Base-by-base conservation (phyloP, 2,888 invertebrate species). In the Harpagoxenus sublaevis region DNA sequence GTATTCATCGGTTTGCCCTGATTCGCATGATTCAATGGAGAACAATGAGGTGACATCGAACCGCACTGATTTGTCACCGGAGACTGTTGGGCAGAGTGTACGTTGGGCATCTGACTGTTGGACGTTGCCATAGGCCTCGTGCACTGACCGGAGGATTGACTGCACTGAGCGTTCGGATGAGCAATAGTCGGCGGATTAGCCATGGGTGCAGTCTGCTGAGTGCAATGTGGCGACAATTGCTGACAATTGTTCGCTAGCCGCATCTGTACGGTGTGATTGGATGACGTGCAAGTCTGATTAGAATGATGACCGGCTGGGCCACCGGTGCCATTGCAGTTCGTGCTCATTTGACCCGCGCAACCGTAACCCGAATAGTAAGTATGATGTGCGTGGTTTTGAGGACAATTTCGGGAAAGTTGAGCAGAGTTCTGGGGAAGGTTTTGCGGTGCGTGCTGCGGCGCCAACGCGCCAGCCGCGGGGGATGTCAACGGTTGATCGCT, bases 11-110 rank as follows among this genome's bases (percentile, higher is more conserved):
- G 83, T 63, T 90, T 88, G 28, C 84, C 35, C 12, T 81, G 79
- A 73, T 86, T 90, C 71, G 60, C 84, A 65, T 87, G 84, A 60
- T 86, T 91, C 70, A 91, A 55, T 65, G 92, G 92, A 12, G 90
- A 85, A 48, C 92, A 93, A 62, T 92, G 93, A 0, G 92, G 88
- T 31, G 90, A 88, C 87, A 91, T 87, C 15, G 89, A 93, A 95
- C 96, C 82, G 95, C 96, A 92, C 95, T 96, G 91, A 95, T 95
- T 89, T 94, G 95, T 18, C 35, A 75, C 83, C n/a, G 79, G 53
- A 39, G 86, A 68, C 15, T 88, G 88, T 79, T 87, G 91, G 6
- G 78, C 90, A 83, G 85, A 65, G 60, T 91, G 92, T 73, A 90
- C 71, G 51, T 62, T 88, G 23, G 86, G 39, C 18, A 90, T 88